These are phyloP conservation scores for Phylloscopus trochiloides DNA, from an alignment of 2,113 vertebrate genomes.

Conservation along the genomic window DNA sequence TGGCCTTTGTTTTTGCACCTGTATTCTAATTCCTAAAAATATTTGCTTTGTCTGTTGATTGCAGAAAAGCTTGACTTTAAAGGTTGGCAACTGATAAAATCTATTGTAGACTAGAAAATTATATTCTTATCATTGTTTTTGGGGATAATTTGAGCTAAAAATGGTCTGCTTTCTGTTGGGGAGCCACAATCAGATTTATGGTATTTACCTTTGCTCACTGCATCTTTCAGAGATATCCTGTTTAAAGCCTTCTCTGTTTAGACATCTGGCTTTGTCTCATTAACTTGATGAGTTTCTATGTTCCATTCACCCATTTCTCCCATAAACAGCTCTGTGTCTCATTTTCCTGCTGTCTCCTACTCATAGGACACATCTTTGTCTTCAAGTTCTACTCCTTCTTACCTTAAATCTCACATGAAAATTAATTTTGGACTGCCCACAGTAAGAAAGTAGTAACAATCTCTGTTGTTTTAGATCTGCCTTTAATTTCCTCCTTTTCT, in stretches of 20 bases:
- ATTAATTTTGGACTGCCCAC: neutral
- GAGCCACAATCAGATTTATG: neutral
- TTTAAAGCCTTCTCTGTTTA: conserved; percentile 3
- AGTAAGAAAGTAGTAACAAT: neutral
- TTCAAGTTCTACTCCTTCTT: neutral
- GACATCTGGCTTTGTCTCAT: conserved; percentile 2
- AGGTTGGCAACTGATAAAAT: neutral
- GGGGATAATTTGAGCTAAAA: neutral
- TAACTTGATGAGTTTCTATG: neutral
- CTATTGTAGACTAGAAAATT: neutral
- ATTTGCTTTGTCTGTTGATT: neutral
- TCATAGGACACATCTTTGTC: neutral
- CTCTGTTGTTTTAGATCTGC: neutral
- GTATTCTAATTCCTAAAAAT: neutral
- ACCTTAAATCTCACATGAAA: neutral
- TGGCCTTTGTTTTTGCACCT: neutral
- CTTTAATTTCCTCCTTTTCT: neutral
- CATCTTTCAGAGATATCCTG: neutral
- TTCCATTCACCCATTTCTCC: neutral
- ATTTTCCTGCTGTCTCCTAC: neutral
- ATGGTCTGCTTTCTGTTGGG: neutral
- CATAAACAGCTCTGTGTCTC: neutral
- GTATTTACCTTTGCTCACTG: conserved; percentile 3
- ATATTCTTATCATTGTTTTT: neutral
- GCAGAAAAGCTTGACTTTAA: neutral